phyloP scores from a whole-genome alignment of 2,888 invertebrate genomes.

The Caenorhabditis sp. region DNA sequence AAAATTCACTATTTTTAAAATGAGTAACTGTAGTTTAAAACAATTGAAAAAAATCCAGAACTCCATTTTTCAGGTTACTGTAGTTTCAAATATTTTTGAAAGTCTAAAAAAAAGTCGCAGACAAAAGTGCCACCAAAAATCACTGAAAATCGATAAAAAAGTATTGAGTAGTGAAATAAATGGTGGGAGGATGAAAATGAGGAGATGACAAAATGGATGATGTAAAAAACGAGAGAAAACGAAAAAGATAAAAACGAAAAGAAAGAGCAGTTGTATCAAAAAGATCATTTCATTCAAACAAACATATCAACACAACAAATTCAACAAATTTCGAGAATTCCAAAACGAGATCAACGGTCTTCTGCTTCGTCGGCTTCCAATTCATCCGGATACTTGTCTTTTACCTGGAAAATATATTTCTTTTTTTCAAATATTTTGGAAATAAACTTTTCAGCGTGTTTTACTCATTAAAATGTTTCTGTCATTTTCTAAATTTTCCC shows the following conservation, averaged over 20 bases:
- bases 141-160: neutral
- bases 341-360: conserved; percentile 3
- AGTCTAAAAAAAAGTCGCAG: no score
- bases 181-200: neutral
- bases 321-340: no score
- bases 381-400: conserved; percentile 65
- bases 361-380: conserved; percentile 47
- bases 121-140: no score
- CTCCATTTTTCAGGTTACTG: no score
- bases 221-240: neutral
- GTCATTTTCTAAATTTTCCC: no score
- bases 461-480: no score
- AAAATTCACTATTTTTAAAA: no score
- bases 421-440: neutral
- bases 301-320: no score
- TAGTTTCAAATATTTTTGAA: no score
- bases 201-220: neutral
- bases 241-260: neutral
- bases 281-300: neutral
- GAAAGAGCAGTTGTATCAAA: conserved; percentile 1
- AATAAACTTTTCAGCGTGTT: conserved; percentile 1
- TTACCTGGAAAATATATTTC: conserved; percentile 42
- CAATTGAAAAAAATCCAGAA: no score
- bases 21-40: no score
- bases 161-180: neutral